Conservation (phyloP, 2,113 vertebrate genomes). For the Bostrychus sinensis region DNA sequence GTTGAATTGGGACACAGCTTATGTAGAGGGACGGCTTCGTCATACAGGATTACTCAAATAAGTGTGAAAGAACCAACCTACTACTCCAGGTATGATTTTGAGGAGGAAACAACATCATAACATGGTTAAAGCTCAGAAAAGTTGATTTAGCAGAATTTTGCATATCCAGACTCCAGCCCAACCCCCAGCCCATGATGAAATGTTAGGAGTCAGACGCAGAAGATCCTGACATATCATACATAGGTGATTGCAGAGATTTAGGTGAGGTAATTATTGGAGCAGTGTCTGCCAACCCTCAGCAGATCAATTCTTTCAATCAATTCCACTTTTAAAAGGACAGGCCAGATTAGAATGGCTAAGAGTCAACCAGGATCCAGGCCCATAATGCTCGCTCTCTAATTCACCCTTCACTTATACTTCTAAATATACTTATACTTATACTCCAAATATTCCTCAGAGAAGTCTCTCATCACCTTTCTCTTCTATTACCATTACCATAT, state of each 20-base stretch:
- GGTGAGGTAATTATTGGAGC: conserved; percentile 77
- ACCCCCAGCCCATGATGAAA: conserved; percentile 23
- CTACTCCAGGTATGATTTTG: too few species aligned
- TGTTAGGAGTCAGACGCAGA: conserved; percentile 25
- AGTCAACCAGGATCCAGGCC: conserved; percentile 61
- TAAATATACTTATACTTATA: too few species aligned
- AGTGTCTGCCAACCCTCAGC: conserved; percentile 72
- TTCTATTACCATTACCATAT: conserved; percentile 25
- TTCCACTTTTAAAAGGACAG: conserved; percentile 82
- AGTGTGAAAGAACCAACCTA: too few species aligned
- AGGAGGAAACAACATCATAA: too few species aligned
- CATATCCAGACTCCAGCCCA: too few species aligned
- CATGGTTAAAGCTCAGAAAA: too few species aligned
- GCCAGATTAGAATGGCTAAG: conserved; percentile 74
- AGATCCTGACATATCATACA: conserved; percentile 75
- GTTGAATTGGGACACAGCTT: too few species aligned
- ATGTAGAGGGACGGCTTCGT: too few species aligned
- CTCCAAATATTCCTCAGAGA: conserved; percentile 63
- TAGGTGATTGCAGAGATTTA: conserved; percentile 78
- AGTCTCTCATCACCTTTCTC: conserved; percentile 4
- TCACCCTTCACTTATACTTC: too few species aligned
- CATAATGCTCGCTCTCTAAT: too few species aligned
- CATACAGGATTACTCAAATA: too few species aligned
- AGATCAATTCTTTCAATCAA: conserved; percentile 83
- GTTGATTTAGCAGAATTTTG: too few species aligned